Evolutionary conservation across 2,888 invertebrate genomes (phyloP).

Genomic region (Monopis laevigella): DNA sequence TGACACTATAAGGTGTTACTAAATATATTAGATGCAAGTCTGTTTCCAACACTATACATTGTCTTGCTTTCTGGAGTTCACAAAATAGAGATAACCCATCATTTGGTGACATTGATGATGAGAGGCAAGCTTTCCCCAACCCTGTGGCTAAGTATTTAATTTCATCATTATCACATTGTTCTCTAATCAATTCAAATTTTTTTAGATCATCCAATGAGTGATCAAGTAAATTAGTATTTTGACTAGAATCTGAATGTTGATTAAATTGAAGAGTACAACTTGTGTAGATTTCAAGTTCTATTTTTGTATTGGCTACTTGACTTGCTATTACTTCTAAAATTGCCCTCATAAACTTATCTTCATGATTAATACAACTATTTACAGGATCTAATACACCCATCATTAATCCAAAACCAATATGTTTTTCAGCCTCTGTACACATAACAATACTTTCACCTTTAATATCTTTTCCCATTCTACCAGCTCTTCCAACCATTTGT

Average conservation of each 20-base stretch:
- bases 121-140: slow-evolving; percentile 90
- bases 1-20: slow-evolving; percentile 92
- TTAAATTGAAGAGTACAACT: slow-evolving; percentile 77
- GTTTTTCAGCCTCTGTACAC: slow-evolving; percentile 80
- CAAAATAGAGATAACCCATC: slow-evolving; percentile 90
- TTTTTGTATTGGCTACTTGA: slow-evolving; percentile 77
- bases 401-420: slow-evolving; percentile 76
- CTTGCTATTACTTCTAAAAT: slow-evolving; percentile 87
- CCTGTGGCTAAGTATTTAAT: slow-evolving; percentile 78
- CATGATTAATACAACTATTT: slow-evolving; percentile 80
- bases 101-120: slow-evolving; percentile 93
- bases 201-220: slow-evolving; percentile 76
- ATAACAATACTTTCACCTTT: slow-evolving; percentile 91
- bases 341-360: slow-evolving; percentile 78
- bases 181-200: slow-evolving; percentile 83
- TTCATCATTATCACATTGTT: slow-evolving; percentile 59
- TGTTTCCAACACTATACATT: slow-evolving; percentile 90
- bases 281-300: slow-evolving; percentile 79
- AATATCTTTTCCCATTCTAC: slow-evolving; percentile 84
- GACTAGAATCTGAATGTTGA: slow-evolving; percentile 30
- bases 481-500: slow-evolving; percentile 98
- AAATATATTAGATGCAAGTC: slow-evolving; percentile 95
- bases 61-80: slow-evolving; percentile 89
- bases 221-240: slow-evolving; percentile 36
- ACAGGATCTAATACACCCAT: slow-evolving; percentile 76